Evolutionary conservation across 2,113 vertebrate genomes (phyloP).

Genomic region (Delphinapterus leucas): DNA sequence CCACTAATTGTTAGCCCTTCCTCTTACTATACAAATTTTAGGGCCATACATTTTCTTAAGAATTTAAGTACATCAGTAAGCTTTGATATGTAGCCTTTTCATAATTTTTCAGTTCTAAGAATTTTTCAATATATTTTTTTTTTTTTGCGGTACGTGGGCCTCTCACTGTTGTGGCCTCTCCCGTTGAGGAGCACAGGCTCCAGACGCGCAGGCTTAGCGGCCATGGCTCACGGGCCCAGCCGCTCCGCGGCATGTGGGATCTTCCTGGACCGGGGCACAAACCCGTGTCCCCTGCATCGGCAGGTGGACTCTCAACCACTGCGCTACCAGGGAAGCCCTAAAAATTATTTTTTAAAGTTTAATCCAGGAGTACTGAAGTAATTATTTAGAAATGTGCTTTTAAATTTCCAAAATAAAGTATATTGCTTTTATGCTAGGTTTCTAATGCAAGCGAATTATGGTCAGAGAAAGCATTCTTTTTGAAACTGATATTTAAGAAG

Average conservation of each 20-base stretch:
- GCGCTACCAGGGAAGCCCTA: too few relatives aligned
- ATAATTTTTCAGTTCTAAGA: not conserved
- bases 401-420: not conserved
- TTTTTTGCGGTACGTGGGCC: too few relatives aligned
- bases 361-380: not conserved
- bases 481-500: not conserved
- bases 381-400: not conserved
- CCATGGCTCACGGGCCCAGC: too few relatives aligned
- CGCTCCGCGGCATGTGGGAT: too few relatives aligned
- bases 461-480: not conserved
- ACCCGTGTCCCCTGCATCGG: too few relatives aligned
- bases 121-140: not conserved
- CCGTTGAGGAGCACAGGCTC: too few relatives aligned
- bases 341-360: not conserved
- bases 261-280: too few relatives aligned
- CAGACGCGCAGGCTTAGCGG: too few relatives aligned
- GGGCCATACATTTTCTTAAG: not conserved
- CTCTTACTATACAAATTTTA: not conserved
- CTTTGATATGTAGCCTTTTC: not conserved
- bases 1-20: not conserved
- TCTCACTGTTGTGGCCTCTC: too few relatives aligned
- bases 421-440: not conserved
- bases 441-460: not conserved
- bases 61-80: not conserved
- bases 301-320: too few relatives aligned